Conservation (phyloP, 2,113 vertebrate genomes). For the Scomber japonicus region DNA sequence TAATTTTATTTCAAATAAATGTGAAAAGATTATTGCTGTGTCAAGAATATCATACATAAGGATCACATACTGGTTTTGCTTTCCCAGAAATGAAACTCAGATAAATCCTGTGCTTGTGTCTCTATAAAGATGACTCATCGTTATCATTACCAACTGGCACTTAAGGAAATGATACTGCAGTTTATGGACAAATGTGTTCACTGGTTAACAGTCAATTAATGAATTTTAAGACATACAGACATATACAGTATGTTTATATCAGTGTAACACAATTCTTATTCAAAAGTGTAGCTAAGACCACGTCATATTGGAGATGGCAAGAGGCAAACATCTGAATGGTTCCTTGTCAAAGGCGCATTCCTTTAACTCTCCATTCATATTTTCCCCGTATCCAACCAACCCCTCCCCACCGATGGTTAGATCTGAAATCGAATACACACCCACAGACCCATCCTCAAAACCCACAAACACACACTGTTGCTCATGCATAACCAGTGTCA, state of each 20-base stretch:
- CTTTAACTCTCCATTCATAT: neutral
- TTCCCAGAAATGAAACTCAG: slow-evolving; percentile 42
- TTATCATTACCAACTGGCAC: neutral
- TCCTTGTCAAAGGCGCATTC: slow-evolving; percentile 58
- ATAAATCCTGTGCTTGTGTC: no score
- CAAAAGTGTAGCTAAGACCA: slow-evolving; percentile 52
- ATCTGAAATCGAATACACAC: slow-evolving; percentile 79
- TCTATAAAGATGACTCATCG: neutral
- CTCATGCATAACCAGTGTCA: slow-evolving; percentile 67
- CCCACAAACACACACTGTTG: slow-evolving; percentile 80
- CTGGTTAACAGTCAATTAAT: neutral
- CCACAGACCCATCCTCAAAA: slow-evolving; percentile 86
- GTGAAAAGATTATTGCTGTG: neutral
- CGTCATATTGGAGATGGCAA: slow-evolving; percentile 65
- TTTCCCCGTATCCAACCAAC: slow-evolving; percentile 15
- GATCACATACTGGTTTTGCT: neutral
- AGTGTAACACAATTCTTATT: neutral
- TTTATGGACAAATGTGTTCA: neutral
- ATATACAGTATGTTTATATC: neutral
- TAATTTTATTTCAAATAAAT: neutral
- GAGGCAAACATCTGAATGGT: slow-evolving; percentile 61
- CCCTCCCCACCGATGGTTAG: neutral
- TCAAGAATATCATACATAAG: neutral
- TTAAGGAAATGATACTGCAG: neutral
- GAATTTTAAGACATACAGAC: neutral